Conservation (phyloP, 2,888 invertebrate species). For the Megalurothrips usitatus region DNA sequence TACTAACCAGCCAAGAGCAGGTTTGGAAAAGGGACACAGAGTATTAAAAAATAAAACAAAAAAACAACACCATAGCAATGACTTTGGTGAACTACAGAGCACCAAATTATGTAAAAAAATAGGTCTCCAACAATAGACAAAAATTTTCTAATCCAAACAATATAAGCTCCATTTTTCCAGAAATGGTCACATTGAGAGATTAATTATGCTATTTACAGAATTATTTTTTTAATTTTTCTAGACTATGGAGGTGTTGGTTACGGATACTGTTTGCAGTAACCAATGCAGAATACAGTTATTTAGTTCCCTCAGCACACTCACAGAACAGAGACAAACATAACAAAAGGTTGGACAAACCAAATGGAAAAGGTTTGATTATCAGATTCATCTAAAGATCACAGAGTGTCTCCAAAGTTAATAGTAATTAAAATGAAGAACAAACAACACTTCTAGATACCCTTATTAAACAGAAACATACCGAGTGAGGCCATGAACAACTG, state of each 20-base stretch:
- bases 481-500: background rate
- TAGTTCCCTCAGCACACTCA: too few relatives aligned
- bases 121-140: background rate
- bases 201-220: background rate
- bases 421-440: background rate
- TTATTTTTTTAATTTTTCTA: background rate
- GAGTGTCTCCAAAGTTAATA: background rate
- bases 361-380: background rate
- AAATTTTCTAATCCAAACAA: background rate
- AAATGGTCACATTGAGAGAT: background rate
- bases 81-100: background rate
- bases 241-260: background rate
- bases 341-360: background rate
- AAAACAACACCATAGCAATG: background rate
- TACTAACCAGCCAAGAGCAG: background rate
- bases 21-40: background rate
- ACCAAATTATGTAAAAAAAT: conserved; percentile 17
- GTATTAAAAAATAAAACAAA: background rate
- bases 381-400: conserved; percentile 19
- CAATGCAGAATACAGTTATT: too few relatives aligned
- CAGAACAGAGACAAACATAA: background rate
- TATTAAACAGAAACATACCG: background rate
- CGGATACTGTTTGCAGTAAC: too few relatives aligned
- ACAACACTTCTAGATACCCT: background rate
- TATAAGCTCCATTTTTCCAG: background rate